These are phyloP conservation scores for Harpalus rufipes DNA, from an alignment of 2,888 invertebrate species.

Conservation along the genomic window DNA sequence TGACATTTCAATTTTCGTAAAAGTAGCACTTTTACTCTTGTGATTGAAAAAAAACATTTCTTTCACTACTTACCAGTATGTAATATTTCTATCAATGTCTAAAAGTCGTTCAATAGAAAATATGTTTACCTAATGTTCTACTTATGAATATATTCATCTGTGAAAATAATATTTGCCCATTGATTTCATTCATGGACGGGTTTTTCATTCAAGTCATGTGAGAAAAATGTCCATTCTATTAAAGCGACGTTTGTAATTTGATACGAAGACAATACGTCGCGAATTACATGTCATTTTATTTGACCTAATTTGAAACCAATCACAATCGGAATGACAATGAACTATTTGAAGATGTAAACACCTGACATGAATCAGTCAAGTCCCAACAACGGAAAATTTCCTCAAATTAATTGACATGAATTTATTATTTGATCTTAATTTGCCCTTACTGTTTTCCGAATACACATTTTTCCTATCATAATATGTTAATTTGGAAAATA, in stretches of 20 bases:
- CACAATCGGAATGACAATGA: slow-evolving; percentile 47
- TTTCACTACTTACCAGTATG: too few species aligned
- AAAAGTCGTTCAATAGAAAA: too few species aligned
- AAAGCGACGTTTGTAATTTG: slow-evolving; percentile 15
- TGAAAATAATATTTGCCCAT: not conserved
- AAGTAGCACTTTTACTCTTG: too few species aligned
- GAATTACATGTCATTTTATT: slow-evolving; percentile 54
- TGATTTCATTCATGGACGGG: not conserved
- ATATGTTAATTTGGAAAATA: not conserved
- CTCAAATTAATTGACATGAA: slow-evolving; percentile 36
- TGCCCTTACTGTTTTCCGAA: slow-evolving; percentile 1
- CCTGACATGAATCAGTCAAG: slow-evolving; percentile 36
- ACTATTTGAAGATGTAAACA: slow-evolving; percentile 50
- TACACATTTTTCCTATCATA: not conserved
- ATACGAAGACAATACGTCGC: slow-evolving; percentile 22
- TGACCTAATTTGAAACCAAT: slow-evolving; percentile 55
- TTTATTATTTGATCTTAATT: slow-evolving; percentile 43
- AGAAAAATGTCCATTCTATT: slow-evolving; percentile 19
- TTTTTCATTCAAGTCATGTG: slow-evolving; percentile 14
- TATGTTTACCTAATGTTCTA: too few species aligned
- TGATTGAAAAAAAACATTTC: too few species aligned
- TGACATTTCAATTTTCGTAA: too few species aligned
- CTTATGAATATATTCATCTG: not conserved
- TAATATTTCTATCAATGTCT: too few species aligned
- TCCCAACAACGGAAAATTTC: slow-evolving; percentile 35